Evolutionary conservation across 2,888 invertebrate genomes (phyloP).

Genomic region (Archips xylosteana): DNA sequence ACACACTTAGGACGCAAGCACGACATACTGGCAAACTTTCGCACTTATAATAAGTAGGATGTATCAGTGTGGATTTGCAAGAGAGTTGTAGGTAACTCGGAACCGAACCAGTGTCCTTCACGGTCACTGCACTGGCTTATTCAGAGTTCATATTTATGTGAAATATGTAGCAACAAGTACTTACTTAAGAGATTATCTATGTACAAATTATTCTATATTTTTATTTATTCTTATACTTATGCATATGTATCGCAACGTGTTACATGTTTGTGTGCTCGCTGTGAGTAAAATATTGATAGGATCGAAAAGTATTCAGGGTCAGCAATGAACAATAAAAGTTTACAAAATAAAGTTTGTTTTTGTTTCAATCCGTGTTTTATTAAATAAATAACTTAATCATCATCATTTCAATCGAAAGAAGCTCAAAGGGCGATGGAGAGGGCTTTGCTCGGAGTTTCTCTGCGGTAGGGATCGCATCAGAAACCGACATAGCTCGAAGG

Average conservation of each 20-base stretch:
- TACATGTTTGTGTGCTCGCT: neutral
- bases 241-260: neutral
- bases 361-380: too few species aligned
- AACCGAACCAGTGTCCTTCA: constrained; percentile 20
- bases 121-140: constrained; percentile 10
- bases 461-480: too few species aligned
- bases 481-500: too few species aligned
- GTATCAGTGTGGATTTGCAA: neutral
- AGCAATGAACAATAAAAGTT: too few species aligned
- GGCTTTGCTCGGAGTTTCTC: too few species aligned
- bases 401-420: too few species aligned
- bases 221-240: constrained; percentile 5
- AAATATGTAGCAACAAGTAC: constrained; percentile 1
- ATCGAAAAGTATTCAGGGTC: neutral
- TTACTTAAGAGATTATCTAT: constrained; percentile 18
- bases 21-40: too few species aligned
- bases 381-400: too few species aligned
- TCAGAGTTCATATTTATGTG: constrained; percentile 4
- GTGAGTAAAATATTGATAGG: neutral
- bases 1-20: too few species aligned
- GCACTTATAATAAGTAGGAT: too few species aligned
- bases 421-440: too few species aligned
- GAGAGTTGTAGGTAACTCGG: neutral
- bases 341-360: too few species aligned
- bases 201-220: neutral